Conservation (phyloP, 2,113 vertebrate species). For the Ammodytes dubius region DNA sequence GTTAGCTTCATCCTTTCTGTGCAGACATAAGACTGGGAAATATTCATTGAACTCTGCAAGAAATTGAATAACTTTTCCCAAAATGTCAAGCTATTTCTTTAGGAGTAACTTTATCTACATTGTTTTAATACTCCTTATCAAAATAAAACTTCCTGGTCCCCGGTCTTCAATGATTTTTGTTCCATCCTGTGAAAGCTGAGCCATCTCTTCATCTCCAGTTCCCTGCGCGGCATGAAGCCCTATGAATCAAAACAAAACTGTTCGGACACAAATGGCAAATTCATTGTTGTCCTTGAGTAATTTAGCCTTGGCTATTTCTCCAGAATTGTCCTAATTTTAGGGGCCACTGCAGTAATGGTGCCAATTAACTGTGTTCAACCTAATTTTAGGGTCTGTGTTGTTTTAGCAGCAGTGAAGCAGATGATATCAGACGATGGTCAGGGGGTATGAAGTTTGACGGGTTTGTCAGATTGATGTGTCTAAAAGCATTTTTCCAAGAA, state of each 20-base stretch:
- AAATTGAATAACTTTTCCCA: neutral
- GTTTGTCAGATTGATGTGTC: constrained; percentile 55
- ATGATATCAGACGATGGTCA: constrained; percentile 32
- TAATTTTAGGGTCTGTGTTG: constrained; percentile 35
- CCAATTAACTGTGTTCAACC: constrained; percentile 3
- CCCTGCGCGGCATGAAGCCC: neutral
- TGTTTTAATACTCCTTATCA: neutral
- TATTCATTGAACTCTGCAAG: neutral
- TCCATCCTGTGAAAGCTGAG: neutral
- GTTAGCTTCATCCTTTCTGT: neutral
- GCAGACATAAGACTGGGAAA: neutral
- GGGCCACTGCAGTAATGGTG: constrained; percentile 8
- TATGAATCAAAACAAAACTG: constrained; percentile 30
- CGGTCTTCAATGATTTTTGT: neutral
- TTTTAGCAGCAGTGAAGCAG: constrained; percentile 51
- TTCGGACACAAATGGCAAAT: constrained; percentile 24
- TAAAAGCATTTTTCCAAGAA: constrained; percentile 31
- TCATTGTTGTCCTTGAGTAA: constrained; percentile 18
- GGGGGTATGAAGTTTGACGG: constrained; percentile 27
- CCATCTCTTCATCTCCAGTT: neutral
- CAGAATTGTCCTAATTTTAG: constrained; percentile 15
- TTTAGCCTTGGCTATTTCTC: constrained; percentile 25
- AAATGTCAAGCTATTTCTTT: neutral
- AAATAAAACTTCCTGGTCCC: neutral
- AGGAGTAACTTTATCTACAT: neutral